These are phyloP conservation scores for Nematopogon swammerdamellus DNA, from an alignment of 2,888 invertebrate genomes.

Conservation along the genomic window DNA sequence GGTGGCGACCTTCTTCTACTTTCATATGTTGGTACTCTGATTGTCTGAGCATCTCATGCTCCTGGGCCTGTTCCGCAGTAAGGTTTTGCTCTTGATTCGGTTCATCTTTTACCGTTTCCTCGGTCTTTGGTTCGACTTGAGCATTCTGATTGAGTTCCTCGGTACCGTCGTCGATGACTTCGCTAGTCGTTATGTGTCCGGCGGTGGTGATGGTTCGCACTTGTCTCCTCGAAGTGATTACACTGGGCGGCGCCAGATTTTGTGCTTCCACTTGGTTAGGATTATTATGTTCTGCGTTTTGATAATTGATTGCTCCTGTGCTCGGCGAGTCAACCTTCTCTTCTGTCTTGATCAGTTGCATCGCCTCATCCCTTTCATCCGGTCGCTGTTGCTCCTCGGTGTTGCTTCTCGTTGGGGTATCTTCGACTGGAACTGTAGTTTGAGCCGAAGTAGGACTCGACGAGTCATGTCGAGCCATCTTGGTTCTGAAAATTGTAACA, in stretches of 20 bases:
- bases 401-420: background rate
- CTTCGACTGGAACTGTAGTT: background rate
- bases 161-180: constrained; percentile 16
- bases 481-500: background rate
- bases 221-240: constrained; percentile 55
- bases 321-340: background rate
- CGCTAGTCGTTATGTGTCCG: constrained; percentile 50
- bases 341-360: background rate
- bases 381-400: background rate
- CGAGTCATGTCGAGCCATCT: background rate
- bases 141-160: constrained; percentile 9
- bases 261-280: constrained; percentile 8
- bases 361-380: background rate
- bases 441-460: background rate
- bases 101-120: constrained; percentile 40
- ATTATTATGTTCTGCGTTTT: background rate
- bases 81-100: constrained; percentile 22
- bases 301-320: background rate
- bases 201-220: constrained; percentile 60
- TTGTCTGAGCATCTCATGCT: constrained; percentile 24
- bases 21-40: constrained; percentile 6
- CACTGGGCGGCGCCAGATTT: constrained; percentile 29
- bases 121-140: constrained; percentile 12
- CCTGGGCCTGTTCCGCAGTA: constrained; percentile 15
- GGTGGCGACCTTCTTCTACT: constrained; percentile 5